Conservation (phyloP, 1,140 invertebrate genomes). For the Myzus persicae region DNA sequence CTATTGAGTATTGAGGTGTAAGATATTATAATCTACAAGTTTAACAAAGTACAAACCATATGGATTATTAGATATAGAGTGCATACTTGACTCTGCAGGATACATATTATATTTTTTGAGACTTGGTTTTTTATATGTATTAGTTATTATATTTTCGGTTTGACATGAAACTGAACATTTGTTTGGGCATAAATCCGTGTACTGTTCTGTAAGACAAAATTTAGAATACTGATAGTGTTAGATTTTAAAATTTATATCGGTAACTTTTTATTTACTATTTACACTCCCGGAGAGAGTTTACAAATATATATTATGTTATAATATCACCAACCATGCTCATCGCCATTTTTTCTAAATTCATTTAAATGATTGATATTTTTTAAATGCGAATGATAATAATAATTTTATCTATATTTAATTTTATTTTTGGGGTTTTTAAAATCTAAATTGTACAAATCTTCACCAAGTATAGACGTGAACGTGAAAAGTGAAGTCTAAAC, state of each 20-base stretch:
- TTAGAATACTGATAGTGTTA: not conserved
- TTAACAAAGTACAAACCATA: conserved; percentile 12
- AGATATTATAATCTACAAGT: not conserved
- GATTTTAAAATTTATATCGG: not conserved
- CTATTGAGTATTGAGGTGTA: not conserved
- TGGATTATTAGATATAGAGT: not conserved
- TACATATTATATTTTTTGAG: not conserved
- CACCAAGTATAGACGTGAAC: not conserved
- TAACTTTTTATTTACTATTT: not conserved
- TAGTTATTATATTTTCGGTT: conserved; percentile 37
- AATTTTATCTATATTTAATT: not conserved
- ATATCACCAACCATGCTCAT: not conserved
- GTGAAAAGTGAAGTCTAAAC: not conserved
- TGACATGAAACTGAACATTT: conserved; percentile 54
- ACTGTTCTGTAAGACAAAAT: not conserved
- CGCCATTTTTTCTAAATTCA: not conserved
- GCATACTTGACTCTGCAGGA: not conserved
- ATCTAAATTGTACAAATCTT: not conserved
- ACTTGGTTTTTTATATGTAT: not conserved
- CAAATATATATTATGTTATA: not conserved
- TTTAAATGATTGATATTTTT: not conserved
- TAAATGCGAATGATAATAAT: not conserved
- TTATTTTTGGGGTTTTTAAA: not conserved
- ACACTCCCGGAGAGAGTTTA: not conserved
- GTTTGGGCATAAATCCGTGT: not conserved